Conservation (phyloP, 2,888 invertebrate species). For the Xestia xanthographa region DNA sequence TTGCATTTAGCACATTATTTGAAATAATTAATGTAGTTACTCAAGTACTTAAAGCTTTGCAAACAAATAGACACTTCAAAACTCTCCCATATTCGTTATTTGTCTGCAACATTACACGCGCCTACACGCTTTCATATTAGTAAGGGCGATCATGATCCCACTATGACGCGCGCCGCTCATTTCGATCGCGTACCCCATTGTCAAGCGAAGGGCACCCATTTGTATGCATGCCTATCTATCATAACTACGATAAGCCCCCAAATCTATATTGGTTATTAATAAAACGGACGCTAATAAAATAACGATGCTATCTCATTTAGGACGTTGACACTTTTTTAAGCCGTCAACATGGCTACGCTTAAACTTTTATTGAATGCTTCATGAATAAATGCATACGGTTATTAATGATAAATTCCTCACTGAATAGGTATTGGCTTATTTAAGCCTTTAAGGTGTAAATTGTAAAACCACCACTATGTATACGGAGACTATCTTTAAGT, state of each 20-base stretch:
- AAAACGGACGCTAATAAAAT: conserved; percentile 60
- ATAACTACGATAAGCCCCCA: conserved; percentile 67
- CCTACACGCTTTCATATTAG: conserved; percentile 58
- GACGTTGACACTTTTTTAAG: conserved; percentile 62
- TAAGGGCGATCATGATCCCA: conserved; percentile 67
- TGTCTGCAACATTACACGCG: conserved; percentile 49
- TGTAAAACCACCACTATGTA: conserved; percentile 34
- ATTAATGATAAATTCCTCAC: conserved; percentile 53
- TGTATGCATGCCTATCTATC: conserved; percentile 72
- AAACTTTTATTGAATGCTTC: conserved; percentile 53
- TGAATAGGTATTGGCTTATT: conserved; percentile 59
- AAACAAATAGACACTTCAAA: neutral
- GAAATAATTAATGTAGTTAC: neutral
- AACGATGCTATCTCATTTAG: conserved; percentile 59
- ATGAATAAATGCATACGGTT: conserved; percentile 60
- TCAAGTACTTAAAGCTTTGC: neutral
- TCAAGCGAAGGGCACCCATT: conserved; percentile 67
- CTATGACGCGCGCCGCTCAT: conserved; percentile 68
- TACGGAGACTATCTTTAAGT: conserved; percentile 42
- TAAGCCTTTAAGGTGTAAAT: conserved; percentile 51
- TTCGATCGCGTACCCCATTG: conserved; percentile 69
- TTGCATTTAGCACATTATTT: neutral
- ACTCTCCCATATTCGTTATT: conserved; percentile 12
- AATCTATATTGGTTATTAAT: conserved; percentile 77
- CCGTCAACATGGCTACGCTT: conserved; percentile 48